Conservation (phyloP, 2,797 vertebrate species). For the Melanotaenia boesemani region DNA sequence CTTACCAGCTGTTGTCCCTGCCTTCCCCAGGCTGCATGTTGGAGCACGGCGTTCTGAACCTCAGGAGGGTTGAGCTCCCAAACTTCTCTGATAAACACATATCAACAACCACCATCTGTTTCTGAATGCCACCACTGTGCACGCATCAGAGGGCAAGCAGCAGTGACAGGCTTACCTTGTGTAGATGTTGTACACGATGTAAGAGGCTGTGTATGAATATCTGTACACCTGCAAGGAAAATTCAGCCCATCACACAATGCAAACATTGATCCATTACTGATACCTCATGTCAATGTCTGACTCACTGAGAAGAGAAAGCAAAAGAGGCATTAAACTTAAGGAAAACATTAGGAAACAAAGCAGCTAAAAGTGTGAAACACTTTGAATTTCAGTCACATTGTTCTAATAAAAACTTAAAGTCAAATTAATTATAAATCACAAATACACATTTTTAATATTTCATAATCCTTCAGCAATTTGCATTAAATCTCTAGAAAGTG, state of each 20-base stretch:
- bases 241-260: conserved; percentile 7
- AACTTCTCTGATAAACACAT: conserved; percentile 74
- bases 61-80: conserved; percentile 83
- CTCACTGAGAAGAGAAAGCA: not conserved
- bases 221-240: conserved; percentile 74
- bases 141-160: not conserved
- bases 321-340: not conserved
- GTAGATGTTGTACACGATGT: conserved; percentile 80
- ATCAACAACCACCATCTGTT: conserved; percentile 29
- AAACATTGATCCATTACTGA: conserved; percentile 26
- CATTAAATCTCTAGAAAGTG: not conserved
- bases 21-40: conserved; percentile 80
- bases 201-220: conserved; percentile 78
- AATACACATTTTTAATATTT: not conserved
- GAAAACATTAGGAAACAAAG: not conserved
- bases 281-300: not conserved
- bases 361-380: not conserved
- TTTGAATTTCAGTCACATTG: not conserved
- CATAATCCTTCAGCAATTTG: not conserved
- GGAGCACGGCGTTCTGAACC: conserved; percentile 82
- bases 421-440: not conserved
- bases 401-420: not conserved
- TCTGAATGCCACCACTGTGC: not conserved
- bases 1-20: conserved; percentile 81
- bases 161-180: conserved; percentile 61